phyloP scores from a whole-genome alignment of 1,140 invertebrate genomes.

The Carposina sasakii region DNA sequence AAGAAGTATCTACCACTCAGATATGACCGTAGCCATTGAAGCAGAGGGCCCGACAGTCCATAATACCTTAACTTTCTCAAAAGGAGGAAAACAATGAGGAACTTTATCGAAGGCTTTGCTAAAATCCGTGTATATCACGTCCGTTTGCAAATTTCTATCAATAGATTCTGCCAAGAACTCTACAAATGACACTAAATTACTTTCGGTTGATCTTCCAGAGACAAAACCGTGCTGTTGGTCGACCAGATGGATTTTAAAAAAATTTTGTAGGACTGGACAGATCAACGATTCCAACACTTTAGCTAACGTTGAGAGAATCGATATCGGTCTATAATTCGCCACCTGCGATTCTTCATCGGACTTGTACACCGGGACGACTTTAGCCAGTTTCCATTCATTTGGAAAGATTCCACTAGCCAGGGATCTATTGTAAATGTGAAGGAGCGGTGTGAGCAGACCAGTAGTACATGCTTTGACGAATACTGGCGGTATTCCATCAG shows the following conservation, averaged over 20 bases:
- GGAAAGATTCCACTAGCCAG: slow-evolving; percentile 20
- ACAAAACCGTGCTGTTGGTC: slow-evolving; percentile 28
- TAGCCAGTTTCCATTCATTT: slow-evolving; percentile 21
- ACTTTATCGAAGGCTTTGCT: no score
- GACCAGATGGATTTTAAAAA: slow-evolving; percentile 10
- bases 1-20: no score
- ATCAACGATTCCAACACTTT: slow-evolving; percentile 28
- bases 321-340: slow-evolving; percentile 26
- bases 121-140: no score
- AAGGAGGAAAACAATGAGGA: no score
- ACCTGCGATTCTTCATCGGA: slow-evolving; percentile 9
- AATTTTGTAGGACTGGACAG: slow-evolving; percentile 13
- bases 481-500: slow-evolving; percentile 20
- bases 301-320: slow-evolving; percentile 23
- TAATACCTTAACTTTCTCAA: no score
- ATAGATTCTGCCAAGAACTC: no score
- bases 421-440: slow-evolving; percentile 23
- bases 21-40: no score
- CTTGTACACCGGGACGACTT: slow-evolving; percentile 25
- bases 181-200: slow-evolving; percentile 16
- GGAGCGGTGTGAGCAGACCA: slow-evolving; percentile 11
- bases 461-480: slow-evolving; percentile 16
- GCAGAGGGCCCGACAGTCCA: no score
- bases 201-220: slow-evolving; percentile 15
- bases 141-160: no score